Evolutionary conservation across 1,140 invertebrate genomes (phyloP), one percentile per base, ranked within the genome.

Genomic region (Camponotus floridanus): DNA sequence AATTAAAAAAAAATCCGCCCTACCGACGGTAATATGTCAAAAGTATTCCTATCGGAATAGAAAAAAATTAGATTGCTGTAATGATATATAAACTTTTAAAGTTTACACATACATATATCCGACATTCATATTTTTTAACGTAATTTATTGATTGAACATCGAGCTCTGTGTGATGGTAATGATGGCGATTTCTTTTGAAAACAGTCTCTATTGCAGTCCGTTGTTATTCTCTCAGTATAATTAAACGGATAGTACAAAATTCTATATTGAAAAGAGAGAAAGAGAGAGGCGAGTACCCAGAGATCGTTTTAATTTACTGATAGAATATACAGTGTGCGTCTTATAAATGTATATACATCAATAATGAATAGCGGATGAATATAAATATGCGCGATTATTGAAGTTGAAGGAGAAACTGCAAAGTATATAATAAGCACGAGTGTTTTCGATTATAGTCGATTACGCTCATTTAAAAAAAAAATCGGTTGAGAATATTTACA

Each of bases 121-220:
- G 90, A 91, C 90, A 92, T 93, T 90, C 90, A 92, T 94, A 93
- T 94, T 94, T 94, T 94, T 90, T 91, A 91, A 88, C 21, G 79
- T 59, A 67, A 86, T 85, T 88, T 87, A 91, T 89, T 87, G 59
- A 90, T 84, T 87, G 45, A 85, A 86, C 78, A 89, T 91, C 74
- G 83, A 91, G 79, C 80, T 88, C 57, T 51, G 62, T 81, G 55
- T 51, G 48, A 51, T 51, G 48, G 48, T 51, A 15, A 51, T 51
- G 48, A 4, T 74, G 67, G 39, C 33, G 21, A 36, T 90, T 90
- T 51, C 85, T 55, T 90, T 65, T 88, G 61, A 80, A 13, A 86
- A 33, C 62, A 64, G 45, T 87, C 31, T 80, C 87, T 85, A 73
- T 88, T 87, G 80, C 68, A 88, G 80, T 71, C 57, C 76, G 62